These are phyloP conservation scores for Agraylea sexmaculata DNA, from an alignment of 1,140 invertebrate genomes.

Conservation along the genomic window DNA sequence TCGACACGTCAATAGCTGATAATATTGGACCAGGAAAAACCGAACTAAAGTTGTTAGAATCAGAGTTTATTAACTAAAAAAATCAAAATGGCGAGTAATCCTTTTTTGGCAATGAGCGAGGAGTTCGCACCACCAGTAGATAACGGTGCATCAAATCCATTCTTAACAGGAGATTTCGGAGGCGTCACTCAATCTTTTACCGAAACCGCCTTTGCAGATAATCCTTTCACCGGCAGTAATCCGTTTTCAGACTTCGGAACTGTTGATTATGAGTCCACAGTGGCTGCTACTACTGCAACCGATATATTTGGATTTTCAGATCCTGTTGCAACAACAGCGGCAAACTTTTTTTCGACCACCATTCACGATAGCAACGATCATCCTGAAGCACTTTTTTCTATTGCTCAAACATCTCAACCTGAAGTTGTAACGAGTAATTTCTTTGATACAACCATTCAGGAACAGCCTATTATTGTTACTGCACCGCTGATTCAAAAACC, in stretches of 20 bases:
- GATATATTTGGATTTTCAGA: slow-evolving; percentile 33
- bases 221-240: slow-evolving; percentile 45
- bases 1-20: slow-evolving; percentile 66
- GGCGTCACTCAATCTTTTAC: slow-evolving; percentile 24
- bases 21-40: slow-evolving; percentile 64
- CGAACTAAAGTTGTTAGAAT: slow-evolving; percentile 64
- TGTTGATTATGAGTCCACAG: slow-evolving; percentile 36
- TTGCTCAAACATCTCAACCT: slow-evolving; percentile 5
- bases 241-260: slow-evolving; percentile 52
- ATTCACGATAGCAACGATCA: slow-evolving; percentile 16
- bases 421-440: slow-evolving; percentile 14
- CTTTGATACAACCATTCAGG: slow-evolving; percentile 18
- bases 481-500: slow-evolving; percentile 28
- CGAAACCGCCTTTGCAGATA: slow-evolving; percentile 38
- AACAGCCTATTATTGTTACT: slow-evolving; percentile 11
- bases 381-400: slow-evolving; percentile 18
- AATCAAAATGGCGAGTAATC: slow-evolving; percentile 54
- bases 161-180: slow-evolving; percentile 48
- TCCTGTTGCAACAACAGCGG: slow-evolving; percentile 25
- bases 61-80: slow-evolving; percentile 47
- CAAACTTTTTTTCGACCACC: slow-evolving; percentile 24
- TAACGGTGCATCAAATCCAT: slow-evolving; percentile 53
- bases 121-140: slow-evolving; percentile 38
- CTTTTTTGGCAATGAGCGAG: slow-evolving; percentile 62
- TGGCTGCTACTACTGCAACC: slow-evolving; percentile 33